Evolutionary conservation across 2,113 vertebrate species (phyloP).

Genomic region (Electrona antarctica): DNA sequence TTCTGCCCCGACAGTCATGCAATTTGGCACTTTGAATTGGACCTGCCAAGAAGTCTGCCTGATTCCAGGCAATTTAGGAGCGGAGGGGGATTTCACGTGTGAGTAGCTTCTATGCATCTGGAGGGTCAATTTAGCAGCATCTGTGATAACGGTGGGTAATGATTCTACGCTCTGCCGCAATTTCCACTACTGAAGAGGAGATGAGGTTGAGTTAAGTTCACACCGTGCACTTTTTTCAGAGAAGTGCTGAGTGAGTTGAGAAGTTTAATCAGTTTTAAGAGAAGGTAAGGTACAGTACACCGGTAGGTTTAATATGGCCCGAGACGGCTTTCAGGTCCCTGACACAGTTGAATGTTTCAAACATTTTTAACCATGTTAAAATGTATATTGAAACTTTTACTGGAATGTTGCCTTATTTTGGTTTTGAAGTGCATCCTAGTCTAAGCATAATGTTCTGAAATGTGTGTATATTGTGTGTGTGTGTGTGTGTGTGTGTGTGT

Average conservation of each 20-base stretch:
- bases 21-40: constrained; percentile 31
- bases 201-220: constrained; percentile 27
- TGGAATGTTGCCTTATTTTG: no score
- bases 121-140: constrained; percentile 28
- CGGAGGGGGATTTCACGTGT: constrained; percentile 45
- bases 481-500: no score
- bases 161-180: constrained; percentile 13
- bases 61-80: constrained; percentile 9
- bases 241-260: constrained; percentile 3
- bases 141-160: constrained; percentile 31
- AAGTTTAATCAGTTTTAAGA: not conserved
- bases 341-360: no score
- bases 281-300: not conserved
- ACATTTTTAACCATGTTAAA: no score
- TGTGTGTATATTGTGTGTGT: no score
- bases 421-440: no score
- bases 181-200: constrained; percentile 27
- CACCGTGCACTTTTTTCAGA: not conserved
- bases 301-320: not conserved
- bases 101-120: constrained; percentile 25
- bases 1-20: no score
- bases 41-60: constrained; percentile 16
- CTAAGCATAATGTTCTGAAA: no score
- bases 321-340: no score
- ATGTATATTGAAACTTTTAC: no score